phyloP scores from a whole-genome alignment of 2,888 invertebrate species.

The Melieria picta region DNA sequence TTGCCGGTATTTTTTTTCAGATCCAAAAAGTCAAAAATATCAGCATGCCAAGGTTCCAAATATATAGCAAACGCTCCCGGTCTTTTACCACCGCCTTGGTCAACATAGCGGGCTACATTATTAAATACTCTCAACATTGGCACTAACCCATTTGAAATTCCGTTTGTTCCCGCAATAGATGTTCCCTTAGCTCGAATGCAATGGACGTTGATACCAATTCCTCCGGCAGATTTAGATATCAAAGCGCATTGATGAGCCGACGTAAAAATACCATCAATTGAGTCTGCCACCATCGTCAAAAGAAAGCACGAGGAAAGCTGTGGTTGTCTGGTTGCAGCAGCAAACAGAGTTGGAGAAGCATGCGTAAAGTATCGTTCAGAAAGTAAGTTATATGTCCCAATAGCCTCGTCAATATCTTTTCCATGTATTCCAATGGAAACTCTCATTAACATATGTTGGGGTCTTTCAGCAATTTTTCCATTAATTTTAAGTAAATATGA shows the following conservation, averaged over 20 bases:
- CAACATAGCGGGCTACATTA: constrained; percentile 95
- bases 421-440: constrained; percentile 97
- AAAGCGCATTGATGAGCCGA: constrained; percentile 92
- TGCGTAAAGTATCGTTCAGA: constrained; percentile 98
- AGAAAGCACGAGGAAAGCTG: constrained; percentile 97
- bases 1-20: constrained; percentile 95
- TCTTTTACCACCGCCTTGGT: constrained; percentile 97
- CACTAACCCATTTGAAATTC: constrained; percentile 92
- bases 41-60: constrained; percentile 98
- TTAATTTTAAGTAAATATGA: constrained; percentile 94
- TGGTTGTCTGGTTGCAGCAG: constrained; percentile 90
- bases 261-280: constrained; percentile 94
- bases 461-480: constrained; percentile 93
- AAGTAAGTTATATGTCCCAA: constrained; percentile 94
- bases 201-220: constrained; percentile 96
- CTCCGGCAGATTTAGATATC: constrained; percentile 97
- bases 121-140: constrained; percentile 97
- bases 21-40: constrained; percentile 94
- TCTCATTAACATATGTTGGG: constrained; percentile 99
- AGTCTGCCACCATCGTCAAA: constrained; percentile 93
- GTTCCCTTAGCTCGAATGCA: constrained; percentile 93
- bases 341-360: constrained; percentile 96
- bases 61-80: constrained; percentile 98
- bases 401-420: constrained; percentile 89
- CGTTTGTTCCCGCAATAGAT: constrained; percentile 93